Conservation (phyloP, 2,797 vertebrate genomes). For the Sternarchorhynchus goeldii region DNA sequence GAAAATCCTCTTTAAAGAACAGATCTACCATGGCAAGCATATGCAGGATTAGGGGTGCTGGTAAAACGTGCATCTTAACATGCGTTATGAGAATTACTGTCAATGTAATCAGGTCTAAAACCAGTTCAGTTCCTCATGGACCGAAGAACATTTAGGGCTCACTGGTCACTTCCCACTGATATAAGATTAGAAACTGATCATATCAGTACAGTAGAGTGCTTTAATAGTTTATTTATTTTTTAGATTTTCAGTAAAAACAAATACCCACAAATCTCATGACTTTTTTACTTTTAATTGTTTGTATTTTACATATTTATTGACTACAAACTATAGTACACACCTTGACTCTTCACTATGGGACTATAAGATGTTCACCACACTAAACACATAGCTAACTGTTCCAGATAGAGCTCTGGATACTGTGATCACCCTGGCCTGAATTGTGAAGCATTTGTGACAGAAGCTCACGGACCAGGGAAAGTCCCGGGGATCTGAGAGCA, state of each 20-base stretch:
- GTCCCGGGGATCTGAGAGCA: not conserved
- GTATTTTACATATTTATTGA: conserved; percentile 21
- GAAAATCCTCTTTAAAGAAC: not conserved
- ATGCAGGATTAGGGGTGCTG: not conserved
- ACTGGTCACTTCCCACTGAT: not conserved
- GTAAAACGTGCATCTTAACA: not conserved
- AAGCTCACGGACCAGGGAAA: not conserved
- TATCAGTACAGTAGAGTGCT: not conserved
- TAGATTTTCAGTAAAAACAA: not conserved
- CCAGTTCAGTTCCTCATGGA: not conserved
- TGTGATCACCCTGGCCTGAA: not conserved
- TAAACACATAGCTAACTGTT: conserved; percentile 4
- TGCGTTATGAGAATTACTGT: not conserved
- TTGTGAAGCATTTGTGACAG: not conserved
- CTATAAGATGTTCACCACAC: not conserved
- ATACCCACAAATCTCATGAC: not conserved
- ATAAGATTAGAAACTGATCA: not conserved
- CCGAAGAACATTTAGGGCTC: not conserved
- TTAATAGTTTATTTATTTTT: not conserved
- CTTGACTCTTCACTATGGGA: not conserved
- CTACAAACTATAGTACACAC: not conserved
- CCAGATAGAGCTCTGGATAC: not conserved
- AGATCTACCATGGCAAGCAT: not conserved
- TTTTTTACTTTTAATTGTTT: not conserved
- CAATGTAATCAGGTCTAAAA: conserved; percentile 15